Base-by-base conservation (phyloP, 2,888 invertebrate genomes). In the Mimumesa dahlbomi region DNA sequence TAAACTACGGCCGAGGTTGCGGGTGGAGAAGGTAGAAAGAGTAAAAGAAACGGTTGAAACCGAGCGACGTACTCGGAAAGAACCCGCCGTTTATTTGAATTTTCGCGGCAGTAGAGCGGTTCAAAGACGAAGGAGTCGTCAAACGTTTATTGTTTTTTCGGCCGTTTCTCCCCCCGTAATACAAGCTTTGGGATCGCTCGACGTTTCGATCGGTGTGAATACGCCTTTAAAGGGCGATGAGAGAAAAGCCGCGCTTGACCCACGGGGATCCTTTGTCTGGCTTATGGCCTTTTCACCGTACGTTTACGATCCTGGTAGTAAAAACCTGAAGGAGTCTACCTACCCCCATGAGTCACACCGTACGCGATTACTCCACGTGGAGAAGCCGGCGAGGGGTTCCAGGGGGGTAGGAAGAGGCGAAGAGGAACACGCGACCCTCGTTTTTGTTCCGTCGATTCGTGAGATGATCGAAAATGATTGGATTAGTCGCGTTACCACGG, bases 271-370 rank as follows among this genome's bases (percentile, higher is more conserved):
- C 62, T 74, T 77, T 72, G 67, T 77, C 65, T 36, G 52, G 50
- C 52, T 73, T 73, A 64, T 58, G 6, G 63, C 50, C 58, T 67
- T 63, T 59, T 43, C 53, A 38, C 25, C 49, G 42, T 56, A 34
- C 63, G 42, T 73, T 78, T 77, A 75, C 74, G 72, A 75, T 66
- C 63, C 50, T 49, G 54, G 58, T 45, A 54, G 69, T 75, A 76
- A 81, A 81, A 82, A 76, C 57, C 21, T 4, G 43, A 43, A 61
- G 56, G 48, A 56, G 31, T 67, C 67, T 71, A 79, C 52, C 50
- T 70, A 79, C 73, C 83, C 82, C 75, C 74, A 73, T 84, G 84
- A 84, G 75, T 84, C 84, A 84, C 73, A 49, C 59, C 38, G 11
- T 4, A 36, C 14, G 31, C 54, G 38, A 46, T 49, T 31, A 54